A percentile compares a stretch with the other conserved stretches of the same genome.
phyloP scores from a whole-genome alignment of 2,797 vertebrate species.

The Coccyzus lansbergi region DNA sequence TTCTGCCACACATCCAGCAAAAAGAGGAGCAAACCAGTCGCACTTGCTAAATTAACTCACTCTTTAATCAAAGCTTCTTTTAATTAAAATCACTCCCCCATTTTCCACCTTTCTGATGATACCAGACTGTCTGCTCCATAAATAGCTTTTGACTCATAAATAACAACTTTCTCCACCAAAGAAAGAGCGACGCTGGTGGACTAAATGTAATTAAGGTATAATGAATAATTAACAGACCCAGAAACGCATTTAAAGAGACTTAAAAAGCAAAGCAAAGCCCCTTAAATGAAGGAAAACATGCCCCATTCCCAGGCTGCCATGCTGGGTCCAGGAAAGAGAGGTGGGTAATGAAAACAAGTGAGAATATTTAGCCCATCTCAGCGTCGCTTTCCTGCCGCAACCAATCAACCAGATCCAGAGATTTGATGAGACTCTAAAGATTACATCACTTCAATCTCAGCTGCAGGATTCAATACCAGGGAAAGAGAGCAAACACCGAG shows the following conservation, averaged over 20 bases:
- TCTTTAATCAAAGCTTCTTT: constrained; percentile 52
- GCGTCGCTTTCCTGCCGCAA: constrained; percentile 16
- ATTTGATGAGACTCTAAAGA: neutral
- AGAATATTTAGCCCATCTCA: neutral
- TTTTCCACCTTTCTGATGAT: neutral
- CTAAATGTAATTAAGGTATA: neutral
- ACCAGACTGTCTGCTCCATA: constrained; percentile 34
- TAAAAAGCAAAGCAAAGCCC: neutral
- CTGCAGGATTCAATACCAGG: neutral
- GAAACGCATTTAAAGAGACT: neutral
- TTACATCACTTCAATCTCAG: neutral
- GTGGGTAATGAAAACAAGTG: neutral
- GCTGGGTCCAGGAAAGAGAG: neutral
- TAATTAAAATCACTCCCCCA: neutral
- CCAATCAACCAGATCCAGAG: neutral
- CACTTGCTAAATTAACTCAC: constrained; percentile 14
- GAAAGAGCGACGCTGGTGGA: neutral
- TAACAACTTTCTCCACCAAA: constrained; percentile 5
- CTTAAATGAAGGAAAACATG: neutral
- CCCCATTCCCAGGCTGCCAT: neutral
- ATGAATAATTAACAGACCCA: constrained; percentile 20
- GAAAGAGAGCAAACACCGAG: neutral
- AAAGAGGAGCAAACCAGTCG: neutral
- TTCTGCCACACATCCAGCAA: neutral
- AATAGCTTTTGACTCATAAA: constrained; percentile 48